Conservation (phyloP, 2,113 vertebrate genomes). For the Cinclus mexicanus region DNA sequence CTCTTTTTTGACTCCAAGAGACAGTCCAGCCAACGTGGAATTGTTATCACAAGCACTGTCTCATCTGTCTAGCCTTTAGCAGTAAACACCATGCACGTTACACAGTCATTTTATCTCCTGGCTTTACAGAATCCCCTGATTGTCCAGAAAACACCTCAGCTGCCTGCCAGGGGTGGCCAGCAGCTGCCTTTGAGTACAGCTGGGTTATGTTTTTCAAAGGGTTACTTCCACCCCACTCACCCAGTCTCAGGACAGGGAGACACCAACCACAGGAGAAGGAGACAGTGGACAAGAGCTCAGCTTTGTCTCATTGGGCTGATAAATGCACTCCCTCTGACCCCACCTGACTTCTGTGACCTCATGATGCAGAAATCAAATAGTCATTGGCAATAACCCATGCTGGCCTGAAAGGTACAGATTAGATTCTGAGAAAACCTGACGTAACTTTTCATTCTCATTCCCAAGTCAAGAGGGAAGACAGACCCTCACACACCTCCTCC, state of each 20-base stretch:
- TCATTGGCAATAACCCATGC: background rate
- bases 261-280: background rate
- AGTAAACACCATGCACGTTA: background rate
- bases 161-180: background rate
- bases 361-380: constrained; percentile 19
- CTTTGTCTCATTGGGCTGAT: constrained; percentile 7
- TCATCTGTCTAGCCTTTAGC: background rate
- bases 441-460: constrained; percentile 18
- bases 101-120: background rate
- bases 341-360: constrained; percentile 32
- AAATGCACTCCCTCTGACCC: background rate
- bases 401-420: constrained; percentile 44
- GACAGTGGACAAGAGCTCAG: background rate
- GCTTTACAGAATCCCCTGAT: background rate
- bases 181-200: background rate
- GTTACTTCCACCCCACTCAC: background rate
- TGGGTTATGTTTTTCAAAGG: background rate
- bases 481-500: background rate
- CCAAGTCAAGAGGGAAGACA: constrained; percentile 19
- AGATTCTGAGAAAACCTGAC: constrained; percentile 54
- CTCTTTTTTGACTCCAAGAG: background rate
- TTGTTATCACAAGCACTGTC: background rate
- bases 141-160: background rate
- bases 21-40: background rate
- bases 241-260: background rate